These are phyloP conservation scores for Allolobophora icterica DNA, from an alignment of 2,888 invertebrate genomes.

Conservation along the genomic window DNA sequence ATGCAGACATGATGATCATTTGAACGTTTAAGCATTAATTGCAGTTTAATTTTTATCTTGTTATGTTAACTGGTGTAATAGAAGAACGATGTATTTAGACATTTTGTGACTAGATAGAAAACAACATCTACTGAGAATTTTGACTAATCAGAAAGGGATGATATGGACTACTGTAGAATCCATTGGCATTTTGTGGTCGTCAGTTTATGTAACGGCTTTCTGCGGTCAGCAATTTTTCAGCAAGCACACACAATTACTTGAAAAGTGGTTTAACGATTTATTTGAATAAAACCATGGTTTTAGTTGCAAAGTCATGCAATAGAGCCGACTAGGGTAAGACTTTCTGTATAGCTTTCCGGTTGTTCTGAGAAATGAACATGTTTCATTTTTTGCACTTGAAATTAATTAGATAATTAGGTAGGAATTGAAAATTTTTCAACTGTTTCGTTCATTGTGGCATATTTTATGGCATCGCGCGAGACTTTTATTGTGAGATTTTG, in stretches of 20 bases:
- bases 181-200: too few species aligned
- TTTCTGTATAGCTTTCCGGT: neutral
- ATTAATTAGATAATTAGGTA: neutral
- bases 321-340: neutral
- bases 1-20: neutral
- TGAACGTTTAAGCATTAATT: neutral
- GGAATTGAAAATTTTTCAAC: neutral
- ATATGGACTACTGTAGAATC: neutral
- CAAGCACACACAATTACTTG: neutral
- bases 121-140: neutral
- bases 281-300: neutral
- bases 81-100: neutral
- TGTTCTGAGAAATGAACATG: neutral
- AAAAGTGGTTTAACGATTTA: neutral
- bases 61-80: neutral
- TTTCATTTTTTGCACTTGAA: neutral
- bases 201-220: neutral
- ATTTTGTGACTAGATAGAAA: neutral
- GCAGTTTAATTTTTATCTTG: too few species aligned
- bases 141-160: neutral
- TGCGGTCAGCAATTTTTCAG: too few species aligned
- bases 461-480: neutral
- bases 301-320: neutral
- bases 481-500: neutral
- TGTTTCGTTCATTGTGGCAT: neutral